Conservation (phyloP, 2,888 invertebrate species). For the Euzophera pinguis region DNA sequence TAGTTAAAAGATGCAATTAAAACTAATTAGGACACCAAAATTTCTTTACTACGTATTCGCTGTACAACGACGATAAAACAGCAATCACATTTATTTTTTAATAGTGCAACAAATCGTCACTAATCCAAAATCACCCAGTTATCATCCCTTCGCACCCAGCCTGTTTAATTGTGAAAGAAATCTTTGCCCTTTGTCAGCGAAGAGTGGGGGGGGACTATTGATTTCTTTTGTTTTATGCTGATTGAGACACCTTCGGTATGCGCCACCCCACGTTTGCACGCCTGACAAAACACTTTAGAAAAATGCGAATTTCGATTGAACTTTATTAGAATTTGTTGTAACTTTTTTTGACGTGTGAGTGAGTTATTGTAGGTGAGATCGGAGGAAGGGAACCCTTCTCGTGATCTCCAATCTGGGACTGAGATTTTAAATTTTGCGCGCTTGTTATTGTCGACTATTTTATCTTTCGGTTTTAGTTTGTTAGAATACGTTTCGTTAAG, state of each 20-base stretch:
- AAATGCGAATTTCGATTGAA: conserved; percentile 50
- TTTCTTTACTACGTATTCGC: background rate
- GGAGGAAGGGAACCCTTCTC: too few relatives aligned
- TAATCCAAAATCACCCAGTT: conserved; percentile 56
- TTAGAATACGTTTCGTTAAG: too few relatives aligned
- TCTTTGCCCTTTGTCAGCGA: conserved; percentile 78
- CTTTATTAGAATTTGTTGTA: conserved; percentile 27
- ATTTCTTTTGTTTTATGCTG: conserved; percentile 81
- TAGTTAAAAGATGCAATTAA: too few relatives aligned
- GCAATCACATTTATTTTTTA: background rate
- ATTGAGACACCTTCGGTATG: conserved; percentile 80
- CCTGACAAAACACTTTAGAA: conserved; percentile 72
- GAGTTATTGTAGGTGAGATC: background rate
- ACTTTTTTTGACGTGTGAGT: conserved; percentile 8
- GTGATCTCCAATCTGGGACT: too few relatives aligned
- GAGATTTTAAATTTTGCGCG: too few relatives aligned
- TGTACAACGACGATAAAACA: conserved; percentile 1
- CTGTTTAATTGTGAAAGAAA: conserved; percentile 80
- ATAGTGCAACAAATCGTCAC: conserved; percentile 34
- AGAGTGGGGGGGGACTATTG: conserved; percentile 66
- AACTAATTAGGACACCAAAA: too few relatives aligned
- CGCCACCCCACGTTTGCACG: conserved; percentile 54
- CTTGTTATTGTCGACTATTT: too few relatives aligned
- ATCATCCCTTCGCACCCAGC: conserved; percentile 66
- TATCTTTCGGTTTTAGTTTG: too few relatives aligned